Percentiles rank a stretch among this genome's conserved stretches.
Conservation (phyloP, 64 coral and sea anemone genomes). For the Actinia tenebrosa region DNA sequence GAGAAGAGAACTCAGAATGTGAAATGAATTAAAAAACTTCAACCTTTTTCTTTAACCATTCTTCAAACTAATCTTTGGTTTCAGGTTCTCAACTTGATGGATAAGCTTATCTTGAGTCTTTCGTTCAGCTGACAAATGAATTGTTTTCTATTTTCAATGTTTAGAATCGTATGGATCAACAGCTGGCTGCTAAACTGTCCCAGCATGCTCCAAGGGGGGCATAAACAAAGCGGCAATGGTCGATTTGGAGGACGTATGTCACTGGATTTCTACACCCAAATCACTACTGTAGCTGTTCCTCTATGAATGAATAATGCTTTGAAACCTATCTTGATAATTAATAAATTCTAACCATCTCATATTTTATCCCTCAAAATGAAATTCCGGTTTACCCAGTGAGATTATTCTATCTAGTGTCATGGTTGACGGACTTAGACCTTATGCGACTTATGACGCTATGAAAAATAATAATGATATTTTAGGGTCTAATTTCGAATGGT, state of each 20-base stretch:
- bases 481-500: not conserved
- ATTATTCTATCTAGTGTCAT: not conserved
- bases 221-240: conserved; percentile 34
- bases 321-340: not conserved
- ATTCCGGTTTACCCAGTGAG: not conserved
- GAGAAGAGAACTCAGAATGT: no score
- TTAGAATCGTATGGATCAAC: conserved; percentile 52
- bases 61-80: no score
- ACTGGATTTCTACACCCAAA: conserved; percentile 41
- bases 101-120: not conserved
- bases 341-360: not conserved
- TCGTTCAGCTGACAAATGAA: not conserved
- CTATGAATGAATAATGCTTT: not conserved
- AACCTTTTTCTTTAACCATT: no score
- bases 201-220: conserved; percentile 39
- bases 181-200: conserved; percentile 36
- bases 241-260: conserved; percentile 26
- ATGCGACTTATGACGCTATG: no score
- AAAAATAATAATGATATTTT: not conserved
- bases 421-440: no score
- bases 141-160: not conserved
- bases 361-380: not conserved
- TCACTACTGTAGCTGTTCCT: conserved; percentile 11
- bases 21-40: no score
- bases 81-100: no score